Percentiles rank a stretch among this genome's conserved stretches.
Conservation (phyloP, 2,113 vertebrate genomes). For the Dissostichus mawsoni region DNA sequence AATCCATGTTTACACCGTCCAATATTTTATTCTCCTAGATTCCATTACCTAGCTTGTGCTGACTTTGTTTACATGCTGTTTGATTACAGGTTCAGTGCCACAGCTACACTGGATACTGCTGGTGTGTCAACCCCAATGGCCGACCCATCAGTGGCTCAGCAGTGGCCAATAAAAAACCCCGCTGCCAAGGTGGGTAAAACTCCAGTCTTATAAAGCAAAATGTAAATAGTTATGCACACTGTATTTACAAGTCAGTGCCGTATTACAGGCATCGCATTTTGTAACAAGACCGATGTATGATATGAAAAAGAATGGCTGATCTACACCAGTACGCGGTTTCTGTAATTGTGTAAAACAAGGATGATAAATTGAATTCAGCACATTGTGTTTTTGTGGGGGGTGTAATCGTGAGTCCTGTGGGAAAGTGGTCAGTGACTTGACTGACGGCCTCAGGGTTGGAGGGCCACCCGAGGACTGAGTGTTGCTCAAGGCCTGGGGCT, state of each 20-base stretch:
- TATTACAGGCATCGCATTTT: conserved; percentile 12
- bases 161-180: conserved; percentile 97
- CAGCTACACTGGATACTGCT: conserved; percentile 98
- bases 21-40: not conserved
- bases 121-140: conserved; percentile 96
- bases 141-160: conserved; percentile 96
- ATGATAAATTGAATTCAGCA: conserved; percentile 32
- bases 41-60: not conserved
- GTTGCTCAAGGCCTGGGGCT: conserved; percentile 58
- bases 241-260: not conserved
- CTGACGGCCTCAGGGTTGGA: conserved; percentile 36
- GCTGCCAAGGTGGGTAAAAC: conserved; percentile 90
- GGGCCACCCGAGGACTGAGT: conserved; percentile 49
- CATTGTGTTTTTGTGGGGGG: conserved; percentile 42
- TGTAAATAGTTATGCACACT: not conserved
- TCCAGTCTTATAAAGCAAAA: not conserved
- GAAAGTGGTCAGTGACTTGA: conserved; percentile 58
- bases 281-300: conserved; percentile 1
- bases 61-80: conserved; percentile 20
- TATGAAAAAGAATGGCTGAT: conserved; percentile 2
- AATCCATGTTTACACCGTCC: not conserved
- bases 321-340: conserved; percentile 24
- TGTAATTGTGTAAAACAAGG: conserved; percentile 41
- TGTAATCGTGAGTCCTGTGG: conserved; percentile 54
- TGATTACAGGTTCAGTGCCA: conserved; percentile 94